Base-by-base conservation (phyloP, 37 sponge, comb jelly and placozoan genomes). In the Halisarca cf. caerulea region DNA sequence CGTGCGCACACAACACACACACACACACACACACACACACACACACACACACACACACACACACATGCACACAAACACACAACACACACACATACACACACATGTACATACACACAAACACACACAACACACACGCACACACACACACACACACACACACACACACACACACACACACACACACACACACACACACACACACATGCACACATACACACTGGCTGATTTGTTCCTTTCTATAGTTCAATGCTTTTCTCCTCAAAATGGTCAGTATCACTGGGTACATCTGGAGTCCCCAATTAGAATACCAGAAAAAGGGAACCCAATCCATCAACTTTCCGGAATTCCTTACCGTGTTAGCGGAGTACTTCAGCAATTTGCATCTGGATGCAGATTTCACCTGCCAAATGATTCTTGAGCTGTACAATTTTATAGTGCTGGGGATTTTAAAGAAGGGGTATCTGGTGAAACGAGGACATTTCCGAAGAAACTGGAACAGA, bases 381-480 rank as follows among this genome's bases (percentile, higher is more conserved):
- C 2, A 69, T 21, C 36, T 69, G 6, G 33, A 4, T 36, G 33
- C 71, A 7, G 71, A 4, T 32, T 28, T 69, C 5, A 69, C 71
- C 37, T 69, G 71, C 33, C 35, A 69, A 69, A 32, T 69, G 71
- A 69, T 69, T 32, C 35, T 11, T 32, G 25, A 69, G 2, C 35
- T 11, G 71, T 2, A 25, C 8, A 27, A n/a, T 8, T n/a, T 25
- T 27, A 66, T n/a, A 2, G 89, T 92, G 0, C 34, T 62, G 21
- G 93, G 89, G 0, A 87, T 92, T 0, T 43, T 92, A 5, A 82
- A 80, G 72, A 92, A 88, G 60, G 93, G 93, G 23, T 89, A 83
- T 45, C 84, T 92, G 68, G 44, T 32, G 7, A 92, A 92, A 89
- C 87, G 86, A 58, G 93, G 93, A 0, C 89, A 89, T 55, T 33